These are phyloP conservation scores for Emydoidea blandingii DNA, from an alignment of 2,797 vertebrate genomes.

Conservation along the genomic window DNA sequence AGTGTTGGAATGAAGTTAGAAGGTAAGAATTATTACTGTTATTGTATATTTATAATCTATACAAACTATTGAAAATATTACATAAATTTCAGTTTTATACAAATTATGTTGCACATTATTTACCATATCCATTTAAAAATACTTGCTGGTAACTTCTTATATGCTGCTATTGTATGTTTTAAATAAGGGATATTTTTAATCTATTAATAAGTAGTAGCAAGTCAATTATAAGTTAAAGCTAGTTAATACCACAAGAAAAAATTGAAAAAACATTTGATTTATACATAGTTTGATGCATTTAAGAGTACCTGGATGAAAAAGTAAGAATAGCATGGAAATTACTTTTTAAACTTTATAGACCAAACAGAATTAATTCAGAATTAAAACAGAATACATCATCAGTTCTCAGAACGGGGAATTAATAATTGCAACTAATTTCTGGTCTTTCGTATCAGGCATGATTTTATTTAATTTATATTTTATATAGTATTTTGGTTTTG, in stretches of 20 bases:
- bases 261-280: not conserved
- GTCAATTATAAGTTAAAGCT: not conserved
- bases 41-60: slow-evolving; percentile 1
- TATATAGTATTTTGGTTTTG: not conserved
- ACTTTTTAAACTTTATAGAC: slow-evolving; percentile 19
- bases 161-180: not conserved
- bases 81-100: not conserved
- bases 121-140: rapidly evolving
- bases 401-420: not conserved
- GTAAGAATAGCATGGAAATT: not conserved
- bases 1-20: slow-evolving; percentile 99
- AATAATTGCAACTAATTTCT: not conserved
- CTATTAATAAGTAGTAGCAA: not conserved
- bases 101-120: not conserved
- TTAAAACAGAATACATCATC: not conserved
- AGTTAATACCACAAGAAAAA: not conserved
- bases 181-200: not conserved
- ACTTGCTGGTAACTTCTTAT: not conserved
- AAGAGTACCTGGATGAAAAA: not conserved
- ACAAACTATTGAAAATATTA: not conserved
- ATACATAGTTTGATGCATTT: not conserved
- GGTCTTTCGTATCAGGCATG: not conserved
- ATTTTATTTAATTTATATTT: slow-evolving; percentile 22
- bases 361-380: slow-evolving; percentile 8
- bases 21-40: slow-evolving; percentile 85